A percentile compares a stretch with the other conserved stretches of the same genome.
These are phyloP conservation scores for Pteronotus mesoamericanus DNA, from an alignment of 2,797 vertebrate genomes.

Conservation along the genomic window DNA sequence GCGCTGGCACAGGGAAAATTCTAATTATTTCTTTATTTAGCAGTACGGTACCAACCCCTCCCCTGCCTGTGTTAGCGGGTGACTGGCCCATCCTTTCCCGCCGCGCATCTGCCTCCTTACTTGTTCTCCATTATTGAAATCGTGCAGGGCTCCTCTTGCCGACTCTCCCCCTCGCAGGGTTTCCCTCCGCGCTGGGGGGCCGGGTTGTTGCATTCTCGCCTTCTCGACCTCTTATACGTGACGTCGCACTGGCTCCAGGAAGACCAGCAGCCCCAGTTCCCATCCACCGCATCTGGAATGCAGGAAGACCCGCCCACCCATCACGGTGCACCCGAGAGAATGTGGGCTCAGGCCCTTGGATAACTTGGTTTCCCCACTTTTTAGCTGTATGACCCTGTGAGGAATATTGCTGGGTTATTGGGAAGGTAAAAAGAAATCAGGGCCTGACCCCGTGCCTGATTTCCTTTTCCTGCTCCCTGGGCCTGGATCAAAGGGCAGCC, in stretches of 20 bases:
- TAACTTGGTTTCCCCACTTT: background rate
- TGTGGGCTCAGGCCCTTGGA: background rate
- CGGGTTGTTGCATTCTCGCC: constrained; percentile 89
- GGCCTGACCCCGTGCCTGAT: background rate
- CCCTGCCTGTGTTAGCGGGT: background rate
- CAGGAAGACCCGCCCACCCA: background rate
- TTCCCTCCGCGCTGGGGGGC: constrained; percentile 83
- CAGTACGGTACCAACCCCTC: background rate
- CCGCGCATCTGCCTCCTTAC: constrained; percentile 61
- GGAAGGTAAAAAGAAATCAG: background rate
- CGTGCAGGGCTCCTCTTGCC: constrained; percentile 86
- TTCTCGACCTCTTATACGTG: constrained; percentile 84
- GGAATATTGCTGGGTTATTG: background rate
- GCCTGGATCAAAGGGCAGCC: background rate
- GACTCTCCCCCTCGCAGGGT: constrained; percentile 80
- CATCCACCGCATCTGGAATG: constrained; percentile 87
- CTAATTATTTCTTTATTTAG: background rate
- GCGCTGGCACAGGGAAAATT: background rate
- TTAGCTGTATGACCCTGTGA: background rate
- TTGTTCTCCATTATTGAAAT: constrained; percentile 86
- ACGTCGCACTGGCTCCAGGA: constrained; percentile 87
- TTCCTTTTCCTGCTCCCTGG: background rate
- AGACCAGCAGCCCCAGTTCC: constrained; percentile 94
- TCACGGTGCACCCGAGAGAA: background rate
- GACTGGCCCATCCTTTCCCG: background rate